These are phyloP conservation scores for Lacerta agilis DNA, from an alignment of 2,797 vertebrate species.

Conservation along the genomic window DNA sequence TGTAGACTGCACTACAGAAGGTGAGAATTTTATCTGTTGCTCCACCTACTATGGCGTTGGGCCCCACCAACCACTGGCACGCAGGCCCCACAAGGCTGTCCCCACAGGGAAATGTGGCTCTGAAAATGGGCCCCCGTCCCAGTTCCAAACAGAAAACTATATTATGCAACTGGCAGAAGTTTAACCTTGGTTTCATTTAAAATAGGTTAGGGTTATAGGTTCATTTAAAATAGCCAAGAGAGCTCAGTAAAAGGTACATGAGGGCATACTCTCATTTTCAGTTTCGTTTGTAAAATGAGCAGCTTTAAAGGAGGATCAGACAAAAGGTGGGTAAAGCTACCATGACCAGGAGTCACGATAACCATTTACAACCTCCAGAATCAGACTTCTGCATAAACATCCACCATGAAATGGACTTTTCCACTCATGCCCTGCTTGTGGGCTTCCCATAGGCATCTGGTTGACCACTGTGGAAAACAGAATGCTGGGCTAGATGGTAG, in stretches of 20 bases:
- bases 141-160: background rate
- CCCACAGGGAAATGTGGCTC: too few species aligned
- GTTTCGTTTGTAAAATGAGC: background rate
- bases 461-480: background rate
- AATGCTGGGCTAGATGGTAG: background rate
- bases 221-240: background rate
- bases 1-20: too few species aligned
- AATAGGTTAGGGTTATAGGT: background rate
- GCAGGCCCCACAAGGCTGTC: too few species aligned
- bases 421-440: background rate
- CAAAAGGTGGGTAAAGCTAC: background rate
- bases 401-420: background rate
- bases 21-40: too few species aligned
- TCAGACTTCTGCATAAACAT: background rate
- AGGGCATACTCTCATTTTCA: background rate
- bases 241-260: too few species aligned
- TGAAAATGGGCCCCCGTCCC: too few species aligned
- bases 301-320: background rate
- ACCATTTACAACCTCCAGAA: background rate
- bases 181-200: background rate
- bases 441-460: background rate
- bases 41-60: too few species aligned
- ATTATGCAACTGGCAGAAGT: background rate
- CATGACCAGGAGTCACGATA: too few species aligned
- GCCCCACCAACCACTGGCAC: too few species aligned